Percentiles rank a stretch among this genome's conserved stretches.
Conservation (phyloP, 35 echinoderm and acorn worm species). For the Apostichopus japonicus region DNA sequence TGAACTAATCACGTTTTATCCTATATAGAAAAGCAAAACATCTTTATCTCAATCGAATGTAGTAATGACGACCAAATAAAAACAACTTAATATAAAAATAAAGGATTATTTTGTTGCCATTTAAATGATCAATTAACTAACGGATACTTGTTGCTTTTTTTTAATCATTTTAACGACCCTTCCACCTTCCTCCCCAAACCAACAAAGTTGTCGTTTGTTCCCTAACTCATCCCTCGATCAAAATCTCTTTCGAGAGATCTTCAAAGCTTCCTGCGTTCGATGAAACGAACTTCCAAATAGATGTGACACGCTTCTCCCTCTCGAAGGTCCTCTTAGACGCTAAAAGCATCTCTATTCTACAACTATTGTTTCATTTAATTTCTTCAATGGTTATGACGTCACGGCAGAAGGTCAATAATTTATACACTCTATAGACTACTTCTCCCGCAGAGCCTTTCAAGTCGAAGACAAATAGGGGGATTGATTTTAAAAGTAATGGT, state of each 20-base stretch:
- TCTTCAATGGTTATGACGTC: not conserved
- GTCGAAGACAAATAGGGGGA: not conserved
- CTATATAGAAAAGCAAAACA: no score
- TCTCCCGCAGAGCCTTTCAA: not conserved
- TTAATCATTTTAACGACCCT: no score
- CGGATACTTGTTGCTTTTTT: no score
- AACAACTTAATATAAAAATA: no score
- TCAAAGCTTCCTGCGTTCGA: not conserved
- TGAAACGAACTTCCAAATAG: not conserved
- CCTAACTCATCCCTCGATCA: not conserved
- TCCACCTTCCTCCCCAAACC: no score
- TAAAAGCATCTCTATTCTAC: constrained; percentile 8
- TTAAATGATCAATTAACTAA: no score
- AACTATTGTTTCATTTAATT: constrained; percentile 6
- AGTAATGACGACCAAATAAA: no score
- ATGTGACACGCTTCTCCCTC: not conserved
- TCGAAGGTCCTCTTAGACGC: not conserved
- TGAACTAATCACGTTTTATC: no score
- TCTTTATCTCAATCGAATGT: no score
- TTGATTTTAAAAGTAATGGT: not conserved
- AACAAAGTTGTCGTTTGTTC: not conserved
- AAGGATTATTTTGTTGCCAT: no score
- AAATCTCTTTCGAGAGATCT: not conserved
- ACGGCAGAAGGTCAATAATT: constrained; percentile 1
- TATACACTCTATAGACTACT: not conserved